Evolutionary conservation across 2,888 invertebrate genomes (phyloP).

Genomic region (Digitonthophagus gazella): DNA sequence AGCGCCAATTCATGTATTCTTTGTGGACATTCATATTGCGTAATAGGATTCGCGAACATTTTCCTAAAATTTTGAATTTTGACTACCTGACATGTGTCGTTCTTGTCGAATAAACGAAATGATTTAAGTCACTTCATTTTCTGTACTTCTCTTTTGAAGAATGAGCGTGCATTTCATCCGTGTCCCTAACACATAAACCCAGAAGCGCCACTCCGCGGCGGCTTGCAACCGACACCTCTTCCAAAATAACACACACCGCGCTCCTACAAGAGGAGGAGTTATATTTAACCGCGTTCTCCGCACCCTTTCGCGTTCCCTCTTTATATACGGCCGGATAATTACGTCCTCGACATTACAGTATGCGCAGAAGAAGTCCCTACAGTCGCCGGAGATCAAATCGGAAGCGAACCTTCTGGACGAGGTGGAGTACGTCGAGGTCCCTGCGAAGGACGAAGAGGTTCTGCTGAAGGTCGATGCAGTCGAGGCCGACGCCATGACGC

Average conservation of each 20-base stretch:
- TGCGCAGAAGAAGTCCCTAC: slow-evolving; percentile 36
- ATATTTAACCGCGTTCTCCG: slow-evolving; percentile 14
- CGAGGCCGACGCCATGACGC: slow-evolving; percentile 68
- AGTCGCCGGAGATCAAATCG: slow-evolving; percentile 45
- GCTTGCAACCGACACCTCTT: background rate
- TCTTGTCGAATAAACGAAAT: background rate
- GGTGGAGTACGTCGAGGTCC: slow-evolving; percentile 49
- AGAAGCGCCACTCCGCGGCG: background rate
- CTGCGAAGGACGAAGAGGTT: slow-evolving; percentile 45
- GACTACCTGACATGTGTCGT: background rate
- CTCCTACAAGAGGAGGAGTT: background rate
- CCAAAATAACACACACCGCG: background rate
- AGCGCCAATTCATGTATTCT: background rate
- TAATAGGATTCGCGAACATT: no score
- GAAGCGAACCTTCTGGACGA: slow-evolving; percentile 58
- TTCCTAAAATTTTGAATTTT: no score
- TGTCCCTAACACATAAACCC: no score
- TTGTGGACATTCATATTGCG: background rate
- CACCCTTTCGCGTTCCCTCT: background rate
- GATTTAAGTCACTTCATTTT: no score
- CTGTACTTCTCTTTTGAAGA: no score
- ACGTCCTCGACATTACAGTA: slow-evolving; percentile 34
- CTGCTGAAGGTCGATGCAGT: slow-evolving; percentile 43
- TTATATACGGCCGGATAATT: slow-evolving; percentile 3
- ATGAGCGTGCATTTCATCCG: no score